Conservation (phyloP, 2,113 vertebrate genomes). For the Catharus bicknelli region DNA sequence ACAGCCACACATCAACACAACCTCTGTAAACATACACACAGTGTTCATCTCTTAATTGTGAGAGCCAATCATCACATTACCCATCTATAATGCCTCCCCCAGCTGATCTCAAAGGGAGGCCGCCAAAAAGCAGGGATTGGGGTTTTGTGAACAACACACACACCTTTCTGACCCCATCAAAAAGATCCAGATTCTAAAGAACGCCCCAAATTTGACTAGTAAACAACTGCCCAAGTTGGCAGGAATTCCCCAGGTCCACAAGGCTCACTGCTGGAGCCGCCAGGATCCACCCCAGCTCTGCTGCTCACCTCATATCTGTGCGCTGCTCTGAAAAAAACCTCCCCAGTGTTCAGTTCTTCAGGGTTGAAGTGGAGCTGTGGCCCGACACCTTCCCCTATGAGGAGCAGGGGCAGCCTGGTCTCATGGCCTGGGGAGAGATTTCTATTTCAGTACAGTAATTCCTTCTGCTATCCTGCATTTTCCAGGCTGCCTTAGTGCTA, state of each 20-base stretch:
- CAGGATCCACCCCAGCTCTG: neutral
- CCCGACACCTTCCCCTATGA: slow-evolving; percentile 82
- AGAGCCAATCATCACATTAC: neutral
- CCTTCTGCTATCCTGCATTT: neutral
- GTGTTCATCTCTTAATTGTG: neutral
- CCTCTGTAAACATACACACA: neutral
- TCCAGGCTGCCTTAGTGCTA: neutral
- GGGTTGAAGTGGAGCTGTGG: slow-evolving; percentile 80
- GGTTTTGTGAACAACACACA: neutral
- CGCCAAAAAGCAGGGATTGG: neutral
- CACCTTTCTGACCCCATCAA: neutral
- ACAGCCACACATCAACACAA: too few relatives aligned
- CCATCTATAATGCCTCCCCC: neutral
- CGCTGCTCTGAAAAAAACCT: slow-evolving; percentile 75
- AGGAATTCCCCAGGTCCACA: neutral
- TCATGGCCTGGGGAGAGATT: slow-evolving; percentile 75
- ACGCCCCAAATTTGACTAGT: fast-evolving
- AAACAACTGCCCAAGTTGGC: neutral
- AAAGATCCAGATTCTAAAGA: neutral
- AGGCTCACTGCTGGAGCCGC: neutral
- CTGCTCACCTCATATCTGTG: slow-evolving; percentile 81
- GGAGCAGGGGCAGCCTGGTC: slow-evolving; percentile 77
- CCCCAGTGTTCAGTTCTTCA: slow-evolving; percentile 77
- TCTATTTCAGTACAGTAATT: neutral
- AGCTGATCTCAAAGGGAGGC: neutral